phyloP scores from a whole-genome alignment of 2,888 invertebrate genomes.

The Drosophila formosana region DNA sequence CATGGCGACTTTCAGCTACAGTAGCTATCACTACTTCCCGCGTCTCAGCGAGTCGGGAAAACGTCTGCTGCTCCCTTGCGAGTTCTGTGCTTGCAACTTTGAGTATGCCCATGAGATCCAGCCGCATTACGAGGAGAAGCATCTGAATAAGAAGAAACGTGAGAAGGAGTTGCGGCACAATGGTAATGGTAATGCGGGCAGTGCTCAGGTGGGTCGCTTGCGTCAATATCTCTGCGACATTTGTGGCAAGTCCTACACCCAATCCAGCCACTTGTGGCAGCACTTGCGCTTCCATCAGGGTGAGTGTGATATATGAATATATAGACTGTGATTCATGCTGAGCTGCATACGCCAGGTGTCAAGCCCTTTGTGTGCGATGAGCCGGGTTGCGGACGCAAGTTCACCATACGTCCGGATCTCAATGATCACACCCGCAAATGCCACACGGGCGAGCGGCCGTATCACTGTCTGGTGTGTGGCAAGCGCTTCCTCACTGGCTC shows the following conservation, averaged over 20 bases:
- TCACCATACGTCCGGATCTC: constrained; percentile 88
- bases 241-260: constrained; percentile 88
- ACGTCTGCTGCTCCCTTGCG: constrained; percentile 80
- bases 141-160: constrained; percentile 86
- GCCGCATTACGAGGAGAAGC: constrained; percentile 87
- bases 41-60: constrained; percentile 69
- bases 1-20: constrained; percentile 66
- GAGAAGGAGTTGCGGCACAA: constrained; percentile 78
- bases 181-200: constrained; percentile 13
- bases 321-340: not conserved
- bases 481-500: constrained; percentile 88
- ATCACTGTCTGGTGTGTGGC: constrained; percentile 87
- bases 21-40: constrained; percentile 83
- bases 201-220: constrained; percentile 62
- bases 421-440: constrained; percentile 89
- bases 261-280: constrained; percentile 89
- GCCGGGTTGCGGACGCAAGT: constrained; percentile 87
- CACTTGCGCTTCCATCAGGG: constrained; percentile 89
- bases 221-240: constrained; percentile 87
- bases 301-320: constrained; percentile 40
- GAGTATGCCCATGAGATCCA: constrained; percentile 82
- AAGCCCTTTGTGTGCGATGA: constrained; percentile 88
- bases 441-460: constrained; percentile 88
- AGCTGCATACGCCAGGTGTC: constrained; percentile 85
- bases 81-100: constrained; percentile 82